These are phyloP conservation scores for Mesocentrotus franciscanus DNA, from an alignment of 53 echinoderm and acorn worm species.

Conservation along the genomic window DNA sequence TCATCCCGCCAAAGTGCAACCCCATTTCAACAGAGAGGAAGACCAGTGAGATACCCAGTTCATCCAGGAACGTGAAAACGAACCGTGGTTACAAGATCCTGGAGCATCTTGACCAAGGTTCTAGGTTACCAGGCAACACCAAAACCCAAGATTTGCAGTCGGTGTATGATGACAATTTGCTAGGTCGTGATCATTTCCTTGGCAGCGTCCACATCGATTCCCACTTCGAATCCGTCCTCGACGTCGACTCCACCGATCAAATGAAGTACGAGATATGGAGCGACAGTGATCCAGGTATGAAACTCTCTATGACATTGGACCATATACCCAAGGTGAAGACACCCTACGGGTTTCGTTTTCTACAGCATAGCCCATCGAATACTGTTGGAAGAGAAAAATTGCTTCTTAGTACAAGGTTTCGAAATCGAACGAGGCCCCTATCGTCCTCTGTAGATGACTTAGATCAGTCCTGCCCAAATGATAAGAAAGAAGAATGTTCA, in stretches of 20 bases:
- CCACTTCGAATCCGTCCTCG: background rate
- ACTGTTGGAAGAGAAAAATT: background rate
- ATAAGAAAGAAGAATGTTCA: background rate
- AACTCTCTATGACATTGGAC: slow-evolving; percentile 67
- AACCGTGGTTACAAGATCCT: background rate
- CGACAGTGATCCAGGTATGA: slow-evolving; percentile 69
- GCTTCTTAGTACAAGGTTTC: background rate
- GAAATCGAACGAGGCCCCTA: background rate
- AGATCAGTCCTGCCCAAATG: background rate
- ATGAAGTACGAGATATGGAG: slow-evolving; percentile 39
- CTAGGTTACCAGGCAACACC: background rate
- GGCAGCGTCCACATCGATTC: background rate
- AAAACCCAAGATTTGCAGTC: background rate
- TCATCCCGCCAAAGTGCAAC: background rate
- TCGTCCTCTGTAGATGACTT: background rate
- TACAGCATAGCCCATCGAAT: background rate
- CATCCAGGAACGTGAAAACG: background rate
- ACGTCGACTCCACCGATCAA: background rate
- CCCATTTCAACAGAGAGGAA: background rate
- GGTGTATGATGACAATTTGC: background rate
- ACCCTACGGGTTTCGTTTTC: slow-evolving; percentile 16
- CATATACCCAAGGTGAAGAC: slow-evolving; percentile 68
- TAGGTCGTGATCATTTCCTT: background rate
- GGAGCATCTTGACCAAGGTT: background rate
- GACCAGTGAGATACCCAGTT: background rate